Conservation (phyloP, 2,113 vertebrate genomes). For the Glaucidium brasilianum region DNA sequence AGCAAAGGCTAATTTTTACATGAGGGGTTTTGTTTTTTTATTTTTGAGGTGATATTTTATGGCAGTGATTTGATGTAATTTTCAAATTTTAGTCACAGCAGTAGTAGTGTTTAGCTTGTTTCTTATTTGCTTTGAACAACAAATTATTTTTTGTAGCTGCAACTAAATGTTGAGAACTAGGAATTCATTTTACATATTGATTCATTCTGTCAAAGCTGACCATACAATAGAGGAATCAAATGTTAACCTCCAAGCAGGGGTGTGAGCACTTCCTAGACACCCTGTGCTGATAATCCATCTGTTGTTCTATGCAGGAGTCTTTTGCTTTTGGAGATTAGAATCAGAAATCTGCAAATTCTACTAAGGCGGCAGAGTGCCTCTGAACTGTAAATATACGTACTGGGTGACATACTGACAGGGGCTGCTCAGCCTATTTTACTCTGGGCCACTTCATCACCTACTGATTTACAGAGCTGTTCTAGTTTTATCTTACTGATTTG, state of each 20-base stretch:
- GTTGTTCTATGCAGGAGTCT: background rate
- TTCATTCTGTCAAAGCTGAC: background rate
- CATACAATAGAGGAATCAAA: background rate
- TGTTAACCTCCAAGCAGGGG: background rate
- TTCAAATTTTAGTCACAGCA: background rate
- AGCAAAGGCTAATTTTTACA: background rate
- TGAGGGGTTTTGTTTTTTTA: too few species aligned
- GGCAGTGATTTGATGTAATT: background rate
- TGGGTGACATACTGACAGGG: background rate
- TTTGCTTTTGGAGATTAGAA: background rate
- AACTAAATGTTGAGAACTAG: background rate
- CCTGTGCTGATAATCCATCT: background rate
- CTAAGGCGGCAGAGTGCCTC: background rate
- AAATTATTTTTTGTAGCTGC: background rate
- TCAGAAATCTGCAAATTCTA: background rate
- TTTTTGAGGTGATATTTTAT: background rate
- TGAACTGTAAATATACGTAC: background rate
- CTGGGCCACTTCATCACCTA: background rate
- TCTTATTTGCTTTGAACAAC: background rate
- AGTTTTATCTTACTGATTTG: slow-evolving; percentile 52
- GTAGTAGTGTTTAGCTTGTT: background rate
- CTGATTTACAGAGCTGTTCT: slow-evolving; percentile 40
- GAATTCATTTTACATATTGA: background rate
- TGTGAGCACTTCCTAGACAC: background rate
- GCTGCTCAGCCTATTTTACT: background rate